Base-by-base conservation (phyloP, 2,888 invertebrate species). In the Sarcophaga subvicina region DNA sequence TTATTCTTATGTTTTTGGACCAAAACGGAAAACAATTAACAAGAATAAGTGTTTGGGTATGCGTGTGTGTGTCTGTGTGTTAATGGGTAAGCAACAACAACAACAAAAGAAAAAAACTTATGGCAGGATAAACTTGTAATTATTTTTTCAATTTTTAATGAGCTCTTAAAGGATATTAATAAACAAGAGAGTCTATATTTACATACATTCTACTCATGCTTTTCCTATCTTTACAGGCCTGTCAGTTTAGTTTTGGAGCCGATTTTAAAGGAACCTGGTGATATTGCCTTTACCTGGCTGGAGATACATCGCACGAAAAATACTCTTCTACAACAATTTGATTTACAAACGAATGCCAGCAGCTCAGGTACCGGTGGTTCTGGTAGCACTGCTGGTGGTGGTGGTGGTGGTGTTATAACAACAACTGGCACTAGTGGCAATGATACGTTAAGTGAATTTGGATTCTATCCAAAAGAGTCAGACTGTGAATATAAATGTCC, bases 231-330 rank as follows among this genome's bases (percentile, higher is more conserved):
- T 79, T 82, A 0, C 85, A 94, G 95, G 80, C 95, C 95, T 5
- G 95, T 95, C 4, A 95, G 95, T 86, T 94, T 96, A 89, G 93
- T 96, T 14, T 93, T 96, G 27, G 96, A 96, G 90, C 96, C 96
- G 91, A 95, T 96, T 25, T 95, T 96, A 0, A 94, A 95, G 76
- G 97, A 97, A 92, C 94, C 96, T n/a, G 97, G 97, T 49, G 94
- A 95, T 76, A 96, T 97, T 72, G 95, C 95, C n/a, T 95, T 97
- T 90, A 95, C 96, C 83, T 97, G 97, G 97, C 94, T 97, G 91
- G 96, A 96, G 91, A 96, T 96, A 88, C 95, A 94, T 82, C 94
- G 96, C 89, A 95, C 95, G 71, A 94, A 95, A 88, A 95, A 95
- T 59, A 95, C 95, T 27, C 93, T 95, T 49, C 93, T 95, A 89